Conservation (phyloP, 2,797 vertebrate genomes). For the Hippopotamyrus pictus region DNA sequence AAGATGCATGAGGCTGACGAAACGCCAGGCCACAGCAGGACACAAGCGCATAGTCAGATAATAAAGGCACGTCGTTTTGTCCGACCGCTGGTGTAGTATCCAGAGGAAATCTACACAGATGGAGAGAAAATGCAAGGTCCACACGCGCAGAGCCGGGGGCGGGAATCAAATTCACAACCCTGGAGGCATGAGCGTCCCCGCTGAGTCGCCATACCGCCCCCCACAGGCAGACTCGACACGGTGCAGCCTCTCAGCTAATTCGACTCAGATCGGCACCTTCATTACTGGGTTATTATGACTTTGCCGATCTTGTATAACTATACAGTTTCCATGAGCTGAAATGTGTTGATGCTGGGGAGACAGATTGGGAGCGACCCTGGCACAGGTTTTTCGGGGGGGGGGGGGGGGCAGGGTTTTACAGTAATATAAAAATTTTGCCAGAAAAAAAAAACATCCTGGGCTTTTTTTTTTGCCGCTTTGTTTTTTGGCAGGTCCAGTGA, state of each 20-base stretch:
- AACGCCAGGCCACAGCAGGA: neutral
- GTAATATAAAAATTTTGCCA: neutral
- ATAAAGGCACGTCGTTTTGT: neutral
- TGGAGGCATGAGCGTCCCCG: neutral
- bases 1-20: neutral
- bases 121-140: neutral
- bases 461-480: neutral
- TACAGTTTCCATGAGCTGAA: neutral
- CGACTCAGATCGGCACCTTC: neutral
- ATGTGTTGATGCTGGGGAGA: neutral
- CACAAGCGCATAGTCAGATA: neutral
- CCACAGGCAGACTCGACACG: neutral
- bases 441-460: conserved; percentile 9
- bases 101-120: neutral
- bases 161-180: neutral
- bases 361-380: neutral
- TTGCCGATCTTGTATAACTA: neutral
- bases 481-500: conserved; percentile 14
- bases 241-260: neutral
- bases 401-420: neutral
- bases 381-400: neutral
- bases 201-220: neutral
- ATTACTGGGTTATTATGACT: neutral
- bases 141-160: neutral
- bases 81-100: neutral